Evolutionary conservation across 2,797 vertebrate genomes (phyloP), one percentile per base, ranked within the genome.

Genomic region (Decapterus maruadsi): DNA sequence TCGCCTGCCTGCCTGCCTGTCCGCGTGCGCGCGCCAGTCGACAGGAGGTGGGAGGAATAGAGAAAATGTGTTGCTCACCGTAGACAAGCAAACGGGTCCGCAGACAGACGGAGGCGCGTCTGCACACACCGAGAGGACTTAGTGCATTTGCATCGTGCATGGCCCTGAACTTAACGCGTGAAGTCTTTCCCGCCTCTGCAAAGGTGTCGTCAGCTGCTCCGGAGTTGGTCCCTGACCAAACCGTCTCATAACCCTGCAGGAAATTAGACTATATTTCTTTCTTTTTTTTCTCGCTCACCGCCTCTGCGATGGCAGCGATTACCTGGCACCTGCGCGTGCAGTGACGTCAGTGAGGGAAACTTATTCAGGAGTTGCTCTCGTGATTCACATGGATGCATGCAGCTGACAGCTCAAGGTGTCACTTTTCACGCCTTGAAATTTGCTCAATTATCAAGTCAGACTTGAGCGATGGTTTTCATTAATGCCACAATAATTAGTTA

Each of bases 271-370:
- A 57, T 53, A 40, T 57, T 42, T 38, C 10, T 11, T 11, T 34
- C 6, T 34, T 34, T 64, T 40, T 58, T 26, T 3, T 26, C 26
- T 26, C 26, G 1, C 26, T 26, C 26, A 40, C 63, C 57, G 20
- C 48, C 26, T 12, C 48, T 36, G 79, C 76, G 73, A 64, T 22
- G 56, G 61, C 72, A 50, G 43, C 51, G 56, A 77, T 77, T 78
- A 89, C 88, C 89, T 86, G 88, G 80, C 87, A 92, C 91, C 88
- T 93, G 90, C 92, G 87, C 89, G 67, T 16, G 68, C 46, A 81
- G 60, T 93, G 92, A 93, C 90, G 88, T 92, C 89, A 92, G 68
- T 40, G 77, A 53, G 7, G 68, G 85, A 82, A 89, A 90, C 77
- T 89, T 83, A 78, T 75, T 79, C 36, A 71, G 50, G 78, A 81